These are phyloP conservation scores for Anas georgica DNA, from an alignment of 2,797 vertebrate genomes.

Conservation along the genomic window DNA sequence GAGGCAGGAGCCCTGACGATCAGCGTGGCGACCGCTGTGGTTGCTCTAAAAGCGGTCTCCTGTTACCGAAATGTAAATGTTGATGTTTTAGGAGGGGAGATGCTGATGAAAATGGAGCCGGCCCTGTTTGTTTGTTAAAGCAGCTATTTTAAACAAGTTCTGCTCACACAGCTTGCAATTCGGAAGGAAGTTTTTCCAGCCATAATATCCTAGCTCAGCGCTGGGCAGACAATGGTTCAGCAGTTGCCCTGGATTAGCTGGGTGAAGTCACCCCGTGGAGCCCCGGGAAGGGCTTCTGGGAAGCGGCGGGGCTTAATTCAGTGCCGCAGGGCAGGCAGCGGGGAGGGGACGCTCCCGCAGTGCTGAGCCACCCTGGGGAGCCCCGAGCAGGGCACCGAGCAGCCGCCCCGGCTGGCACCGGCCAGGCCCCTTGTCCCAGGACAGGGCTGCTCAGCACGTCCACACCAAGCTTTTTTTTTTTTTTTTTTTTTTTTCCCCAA, in stretches of 20 bases:
- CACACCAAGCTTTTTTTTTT: background rate
- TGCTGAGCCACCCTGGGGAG: background rate
- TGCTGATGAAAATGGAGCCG: conserved; percentile 40
- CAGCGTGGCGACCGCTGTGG: fast-evolving
- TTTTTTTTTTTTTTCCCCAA: background rate
- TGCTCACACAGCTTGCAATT: conserved; percentile 58
- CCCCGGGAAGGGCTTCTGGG: conserved; percentile 30
- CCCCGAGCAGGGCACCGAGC: fast-evolving
- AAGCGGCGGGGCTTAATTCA: background rate
- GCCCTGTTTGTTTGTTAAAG: conserved; percentile 58
- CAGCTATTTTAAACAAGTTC: conserved; percentile 64
- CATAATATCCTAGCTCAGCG: conserved; percentile 64
- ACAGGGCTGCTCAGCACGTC: background rate
- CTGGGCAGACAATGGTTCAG: conserved; percentile 64
- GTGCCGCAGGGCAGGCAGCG: background rate
- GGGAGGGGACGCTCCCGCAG: background rate
- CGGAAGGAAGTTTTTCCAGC: conserved; percentile 65
- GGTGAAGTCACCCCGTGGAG: conserved; percentile 36
- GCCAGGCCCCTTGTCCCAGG: fast-evolving
- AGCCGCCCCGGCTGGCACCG: background rate
- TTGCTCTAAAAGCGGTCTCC: background rate
- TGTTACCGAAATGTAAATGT: conserved; percentile 4
- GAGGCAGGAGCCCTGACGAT: background rate
- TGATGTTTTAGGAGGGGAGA: conserved; percentile 39
- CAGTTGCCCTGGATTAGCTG: conserved; percentile 40